A percentile compares a stretch with the other conserved stretches of the same genome.
Evolutionary conservation across 2,888 invertebrate genomes (phyloP).

Genomic region (Anoplius nigerrimus): DNA sequence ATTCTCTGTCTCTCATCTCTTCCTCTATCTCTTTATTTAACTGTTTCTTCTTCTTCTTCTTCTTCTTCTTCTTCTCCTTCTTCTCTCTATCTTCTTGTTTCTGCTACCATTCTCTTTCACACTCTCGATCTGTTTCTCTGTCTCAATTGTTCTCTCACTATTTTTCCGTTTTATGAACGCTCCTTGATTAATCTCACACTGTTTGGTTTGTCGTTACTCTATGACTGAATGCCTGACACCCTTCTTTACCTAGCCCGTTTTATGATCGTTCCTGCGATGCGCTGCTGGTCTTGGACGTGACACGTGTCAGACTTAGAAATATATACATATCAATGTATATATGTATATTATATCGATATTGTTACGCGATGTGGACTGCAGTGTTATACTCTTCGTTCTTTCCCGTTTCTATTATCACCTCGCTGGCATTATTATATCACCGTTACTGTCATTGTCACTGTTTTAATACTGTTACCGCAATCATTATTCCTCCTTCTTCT

Average conservation of each 20-base stretch:
- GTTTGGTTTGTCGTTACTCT: too few species aligned
- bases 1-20: too few species aligned
- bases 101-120: slow-evolving; percentile 39
- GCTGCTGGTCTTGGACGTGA: slow-evolving; percentile 57
- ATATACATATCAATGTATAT: slow-evolving; percentile 41
- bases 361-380: slow-evolving; percentile 60
- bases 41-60: slow-evolving; percentile 24
- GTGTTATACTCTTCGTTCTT: slow-evolving; percentile 50
- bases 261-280: slow-evolving; percentile 50
- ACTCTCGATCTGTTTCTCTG: too few species aligned
- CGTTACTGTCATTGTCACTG: too few species aligned
- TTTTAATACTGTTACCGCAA: slow-evolving; percentile 32
- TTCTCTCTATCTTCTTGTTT: slow-evolving; percentile 37
- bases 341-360: slow-evolving; percentile 54
- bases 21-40: slow-evolving; percentile 6
- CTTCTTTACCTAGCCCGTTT: slow-evolving; percentile 25
- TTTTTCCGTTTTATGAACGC: slow-evolving; percentile 32
- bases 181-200: slow-evolving; percentile 25
- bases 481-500: neutral
- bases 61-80: slow-evolving; percentile 31
- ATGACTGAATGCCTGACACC: slow-evolving; percentile 32
- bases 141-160: too few species aligned
- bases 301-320: slow-evolving; percentile 42
- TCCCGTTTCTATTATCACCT: slow-evolving; percentile 43
- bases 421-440: slow-evolving; percentile 46